A percentile compares a stretch with the other conserved stretches of the same genome.
Evolutionary conservation across 2,113 vertebrate species (phyloP).

Genomic region (Cavia porcellus): DNA sequence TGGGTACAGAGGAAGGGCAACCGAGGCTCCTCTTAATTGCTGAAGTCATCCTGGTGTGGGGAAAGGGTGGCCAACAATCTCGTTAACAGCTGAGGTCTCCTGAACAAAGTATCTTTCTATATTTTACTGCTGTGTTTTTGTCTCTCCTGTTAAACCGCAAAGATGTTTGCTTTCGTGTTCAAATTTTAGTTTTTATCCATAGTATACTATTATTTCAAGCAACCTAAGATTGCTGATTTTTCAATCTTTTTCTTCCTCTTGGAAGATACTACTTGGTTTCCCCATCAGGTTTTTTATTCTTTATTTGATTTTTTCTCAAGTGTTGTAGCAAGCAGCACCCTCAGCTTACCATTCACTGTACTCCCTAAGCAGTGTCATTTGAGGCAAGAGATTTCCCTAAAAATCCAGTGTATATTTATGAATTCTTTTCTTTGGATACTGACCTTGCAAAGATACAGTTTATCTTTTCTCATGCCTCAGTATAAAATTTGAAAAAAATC

Average conservation of each 20-base stretch:
- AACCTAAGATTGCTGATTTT: not conserved
- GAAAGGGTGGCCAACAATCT: too few species aligned
- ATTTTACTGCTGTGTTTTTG: not conserved
- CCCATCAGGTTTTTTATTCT: not conserved
- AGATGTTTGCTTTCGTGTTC: not conserved
- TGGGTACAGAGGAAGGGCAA: too few species aligned
- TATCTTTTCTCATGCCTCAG: not conserved
- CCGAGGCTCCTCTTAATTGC: too few species aligned
- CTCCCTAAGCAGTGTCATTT: not conserved
- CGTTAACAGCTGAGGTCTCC: too few species aligned
- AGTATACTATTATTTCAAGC: not conserved
- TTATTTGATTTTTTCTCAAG: too few species aligned
- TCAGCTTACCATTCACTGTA: not conserved
- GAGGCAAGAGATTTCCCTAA: not conserved
- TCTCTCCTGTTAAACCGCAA: not conserved
- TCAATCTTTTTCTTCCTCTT: not conserved
- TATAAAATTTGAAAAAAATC: not conserved
- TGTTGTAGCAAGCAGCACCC: not conserved
- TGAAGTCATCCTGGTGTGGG: too few species aligned
- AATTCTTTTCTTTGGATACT: not conserved
- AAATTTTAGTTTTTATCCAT: not conserved
- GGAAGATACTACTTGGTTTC: not conserved
- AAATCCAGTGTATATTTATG: not conserved
- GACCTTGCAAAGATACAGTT: not conserved
- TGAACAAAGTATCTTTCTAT: not conserved